Evolutionary conservation across 2,888 invertebrate species (phyloP).

Genomic region (Eupelmus urozonus): DNA sequence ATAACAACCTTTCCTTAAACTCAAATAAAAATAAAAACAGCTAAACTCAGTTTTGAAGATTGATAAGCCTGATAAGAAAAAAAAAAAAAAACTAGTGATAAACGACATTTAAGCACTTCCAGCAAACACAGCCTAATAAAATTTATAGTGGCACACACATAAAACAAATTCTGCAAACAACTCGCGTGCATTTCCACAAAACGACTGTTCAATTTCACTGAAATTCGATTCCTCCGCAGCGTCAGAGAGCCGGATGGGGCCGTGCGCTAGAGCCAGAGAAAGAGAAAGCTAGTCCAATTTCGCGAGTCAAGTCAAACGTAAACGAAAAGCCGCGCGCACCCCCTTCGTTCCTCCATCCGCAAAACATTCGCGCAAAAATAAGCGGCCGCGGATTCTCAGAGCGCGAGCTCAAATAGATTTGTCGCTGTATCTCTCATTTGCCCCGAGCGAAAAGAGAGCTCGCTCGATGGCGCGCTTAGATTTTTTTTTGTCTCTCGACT

Average conservation of each 20-base stretch:
- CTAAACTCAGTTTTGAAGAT: not conserved
- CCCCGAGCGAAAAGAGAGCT: not conserved
- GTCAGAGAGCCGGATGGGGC: no score
- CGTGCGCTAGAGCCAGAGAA: no score
- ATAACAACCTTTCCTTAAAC: slow-evolving; percentile 6
- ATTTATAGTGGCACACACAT: no score
- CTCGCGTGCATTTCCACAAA: no score
- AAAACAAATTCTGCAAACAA: no score
- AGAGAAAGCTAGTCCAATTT: not conserved
- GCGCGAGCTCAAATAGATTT: slow-evolving; percentile 17
- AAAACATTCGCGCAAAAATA: not conserved
- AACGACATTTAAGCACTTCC: no score
- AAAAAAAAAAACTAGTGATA: not conserved
- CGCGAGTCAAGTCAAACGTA: no score
- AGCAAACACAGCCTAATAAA: no score
- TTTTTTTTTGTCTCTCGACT: no score
- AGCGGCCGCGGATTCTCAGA: no score
- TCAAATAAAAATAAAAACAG: not conserved
- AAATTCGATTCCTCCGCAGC: not conserved
- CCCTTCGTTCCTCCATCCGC: not conserved
- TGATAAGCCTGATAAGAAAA: not conserved
- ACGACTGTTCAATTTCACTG: not conserved
- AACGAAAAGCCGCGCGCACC: not conserved
- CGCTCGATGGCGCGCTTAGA: not conserved
- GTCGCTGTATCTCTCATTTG: not conserved